Evolutionary conservation across 2,113 vertebrate genomes (phyloP), one percentile per base, ranked within the genome.

Genomic region (Eleginops maclovinus): DNA sequence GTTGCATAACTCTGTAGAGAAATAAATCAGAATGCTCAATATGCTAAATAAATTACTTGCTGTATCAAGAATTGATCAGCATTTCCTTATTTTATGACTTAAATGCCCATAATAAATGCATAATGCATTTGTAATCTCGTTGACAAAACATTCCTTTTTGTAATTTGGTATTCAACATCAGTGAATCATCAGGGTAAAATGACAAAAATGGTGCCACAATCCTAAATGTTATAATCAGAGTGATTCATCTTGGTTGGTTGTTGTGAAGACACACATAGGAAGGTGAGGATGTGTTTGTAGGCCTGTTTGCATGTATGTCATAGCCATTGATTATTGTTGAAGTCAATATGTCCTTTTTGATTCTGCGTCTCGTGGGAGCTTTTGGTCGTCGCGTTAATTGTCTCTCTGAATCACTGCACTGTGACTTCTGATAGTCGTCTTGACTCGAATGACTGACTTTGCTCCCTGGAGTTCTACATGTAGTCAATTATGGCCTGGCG

Each of bases 371-470:
- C 62, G 0, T 16, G 67, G 80, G 86, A 82, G 55, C 47, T 21
- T 84, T 91, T 86, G 74, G 84, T 90, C 78, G 73, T 62, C 87
- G 77, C 83, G 74, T 79, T 92, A 91, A 92, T 91, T 91, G 89
- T 89, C 85, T 91, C 60, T 63, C 82, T 82, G 82, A 91, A 79
- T 88, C 90, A 82, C 75, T 79, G 79, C 79, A 59, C 82, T 60
- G 76, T 88, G 85, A 91, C 89, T 78, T 70, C 68, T 88, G 86
- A 88, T 82, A 60, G 88, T 69, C 76, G 77, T 69, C 86, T 86
- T 81, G 88, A 84, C 83, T 75, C 80, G 82, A 87, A 59, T 40
- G 75, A 89, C 71, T 85, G 70, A 86, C 81, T 90, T 70, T 14
- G 1, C 41, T 79, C 85, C 87, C 84, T 36, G 44, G 75, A 82